Evolutionary conservation across 2,797 vertebrate genomes (phyloP), one percentile per base, ranked within the genome.

Genomic region (Hipposideros larvatus): DNA sequence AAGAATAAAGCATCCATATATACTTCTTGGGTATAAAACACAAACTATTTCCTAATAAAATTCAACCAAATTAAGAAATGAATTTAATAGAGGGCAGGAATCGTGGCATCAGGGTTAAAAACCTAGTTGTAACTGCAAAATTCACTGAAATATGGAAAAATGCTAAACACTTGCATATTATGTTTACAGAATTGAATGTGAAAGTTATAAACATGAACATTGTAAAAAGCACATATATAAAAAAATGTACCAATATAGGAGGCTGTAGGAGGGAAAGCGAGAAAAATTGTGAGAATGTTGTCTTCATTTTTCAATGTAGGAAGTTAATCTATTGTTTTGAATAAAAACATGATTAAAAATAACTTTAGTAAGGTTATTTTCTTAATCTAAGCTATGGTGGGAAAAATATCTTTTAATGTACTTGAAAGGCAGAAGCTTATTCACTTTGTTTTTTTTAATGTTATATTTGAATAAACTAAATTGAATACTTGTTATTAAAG

Each of bases 381-480:
- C 18, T 86, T 73, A 66, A 84, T 31, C 53, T 66, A 87, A 74
- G 24, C 66, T 55, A 79, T 93, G 65, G 77, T 71, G 2, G 11
- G 46, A 31, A 78, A 78, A 85, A 53, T 26, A 43, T 1, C 4
- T 41, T 77, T 87, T 83, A 21, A 28, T 82, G 71, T 61, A 68
- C n/a, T 37, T 82, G 13, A 90, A 93, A 90, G 15, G 68, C 19
- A 61, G 13, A 41, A 48, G 37, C 26, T 77, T 13, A 65, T 92
- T 92, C 7, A 41, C n/a, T n/a, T n/a, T n/a, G n/a, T n/a, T 51
- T 75, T 63, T 57, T 34, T 66, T 28, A 19, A 7, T 61, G 14
- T 91, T 82, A 57, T 61, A 55, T 70, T 75, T 48, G 26, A 91
- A 68, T 91, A 80, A 85, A 89, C 14, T n/a, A 59, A 86, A 53